Percentiles rank a stretch among this genome's conserved stretches.
phyloP scores from a whole-genome alignment of 2,797 vertebrate species.

The Cynopterus sphinx region DNA sequence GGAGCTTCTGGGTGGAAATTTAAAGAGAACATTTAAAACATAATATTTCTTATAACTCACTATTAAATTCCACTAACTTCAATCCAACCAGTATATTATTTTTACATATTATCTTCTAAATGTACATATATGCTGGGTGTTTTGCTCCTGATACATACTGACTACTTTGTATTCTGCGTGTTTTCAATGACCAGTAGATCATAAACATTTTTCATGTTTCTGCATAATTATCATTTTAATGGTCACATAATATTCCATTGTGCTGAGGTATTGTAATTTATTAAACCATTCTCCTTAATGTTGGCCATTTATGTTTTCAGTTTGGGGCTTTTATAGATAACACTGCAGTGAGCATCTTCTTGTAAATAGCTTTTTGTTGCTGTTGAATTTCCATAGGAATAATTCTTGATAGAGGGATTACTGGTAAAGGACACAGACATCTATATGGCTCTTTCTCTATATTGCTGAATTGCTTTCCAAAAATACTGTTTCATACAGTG shows the following conservation, averaged over 20 bases:
- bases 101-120: neutral
- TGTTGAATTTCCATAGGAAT: constrained; percentile 68
- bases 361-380: constrained; percentile 70
- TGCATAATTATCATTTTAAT: constrained; percentile 79
- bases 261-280: constrained; percentile 75
- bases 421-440: constrained; percentile 42
- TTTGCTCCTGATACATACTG: neutral
- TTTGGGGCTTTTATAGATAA: constrained; percentile 74
- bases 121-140: neutral
- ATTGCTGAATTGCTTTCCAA: constrained; percentile 45
- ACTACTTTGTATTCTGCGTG: constrained; percentile 65
- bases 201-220: constrained; percentile 76
- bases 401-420: constrained; percentile 67
- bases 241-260: constrained; percentile 80
- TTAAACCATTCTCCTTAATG: constrained; percentile 77
- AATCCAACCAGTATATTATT: neutral
- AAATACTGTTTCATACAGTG: constrained; percentile 49
- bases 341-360: constrained; percentile 52
- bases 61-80: constrained; percentile 7
- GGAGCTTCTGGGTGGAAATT: constrained; percentile 27
- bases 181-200: constrained; percentile 68
- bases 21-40: constrained; percentile 47
- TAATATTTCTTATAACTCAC: neutral
- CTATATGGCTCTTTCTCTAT: constrained; percentile 25
- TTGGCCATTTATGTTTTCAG: constrained; percentile 71